These are phyloP conservation scores for Trididemnum miniatum DNA, from an alignment of 23 tunicate species.

Conservation along the genomic window DNA sequence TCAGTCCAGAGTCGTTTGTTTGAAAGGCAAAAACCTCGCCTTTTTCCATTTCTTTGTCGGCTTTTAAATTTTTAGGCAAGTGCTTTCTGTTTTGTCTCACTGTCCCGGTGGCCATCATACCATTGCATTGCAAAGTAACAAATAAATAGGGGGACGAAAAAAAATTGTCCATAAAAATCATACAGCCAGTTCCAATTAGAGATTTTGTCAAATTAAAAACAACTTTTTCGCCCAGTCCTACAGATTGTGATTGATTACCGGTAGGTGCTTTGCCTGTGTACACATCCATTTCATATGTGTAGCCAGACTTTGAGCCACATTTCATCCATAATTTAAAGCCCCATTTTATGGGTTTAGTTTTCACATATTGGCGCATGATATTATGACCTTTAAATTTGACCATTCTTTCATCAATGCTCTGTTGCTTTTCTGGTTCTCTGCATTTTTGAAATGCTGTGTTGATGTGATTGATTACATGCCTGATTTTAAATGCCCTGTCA, in stretches of 20 bases:
- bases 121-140: too few relatives aligned
- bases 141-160: neutral
- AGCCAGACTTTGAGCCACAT: too few relatives aligned
- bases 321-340: too few relatives aligned
- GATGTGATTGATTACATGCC: too few relatives aligned
- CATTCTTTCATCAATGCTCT: neutral
- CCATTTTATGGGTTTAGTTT: neutral
- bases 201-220: too few relatives aligned
- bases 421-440: neutral
- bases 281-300: too few relatives aligned
- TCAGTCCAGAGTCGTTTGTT: neutral
- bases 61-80: neutral
- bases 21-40: neutral
- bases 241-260: too few relatives aligned
- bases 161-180: neutral
- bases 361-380: neutral
- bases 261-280: too few relatives aligned
- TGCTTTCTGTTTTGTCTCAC: neutral
- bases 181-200: neutral
- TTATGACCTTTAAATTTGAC: too few relatives aligned
- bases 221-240: too few relatives aligned
- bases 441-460: neutral
- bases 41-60: neutral
- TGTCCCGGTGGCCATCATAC: too few relatives aligned
- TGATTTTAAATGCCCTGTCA: too few relatives aligned